A percentile compares a stretch with the other conserved stretches of the same genome.
These are phyloP conservation scores for Diorhabda carinulata DNA, from an alignment of 1,140 invertebrate species.

Conservation along the genomic window DNA sequence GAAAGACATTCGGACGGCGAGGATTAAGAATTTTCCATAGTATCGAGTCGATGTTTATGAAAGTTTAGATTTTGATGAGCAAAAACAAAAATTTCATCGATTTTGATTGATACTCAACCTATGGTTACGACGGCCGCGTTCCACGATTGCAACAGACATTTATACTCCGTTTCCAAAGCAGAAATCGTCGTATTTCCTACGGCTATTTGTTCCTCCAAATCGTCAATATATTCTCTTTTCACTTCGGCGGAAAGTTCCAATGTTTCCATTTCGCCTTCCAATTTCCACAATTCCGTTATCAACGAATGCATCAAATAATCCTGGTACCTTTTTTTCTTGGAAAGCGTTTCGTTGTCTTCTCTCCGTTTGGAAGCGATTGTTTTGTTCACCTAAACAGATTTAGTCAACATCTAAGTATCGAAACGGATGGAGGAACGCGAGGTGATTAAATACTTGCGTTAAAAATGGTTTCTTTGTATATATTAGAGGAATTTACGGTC, in stretches of 20 bases:
- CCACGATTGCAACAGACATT: slow-evolving; percentile 65
- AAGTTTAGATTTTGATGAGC: too few relatives aligned
- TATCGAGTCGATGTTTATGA: too few relatives aligned
- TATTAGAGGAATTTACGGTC: too few relatives aligned
- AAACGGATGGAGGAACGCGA: too few relatives aligned
- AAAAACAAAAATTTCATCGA: too few relatives aligned
- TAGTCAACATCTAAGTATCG: too few relatives aligned
- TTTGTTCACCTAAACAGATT: slow-evolving; percentile 49
- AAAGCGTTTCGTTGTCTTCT: slow-evolving; percentile 50
- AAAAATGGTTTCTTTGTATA: too few relatives aligned
- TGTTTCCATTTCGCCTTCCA: slow-evolving; percentile 52
- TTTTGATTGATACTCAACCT: slow-evolving; percentile 15
- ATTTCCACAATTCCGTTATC: slow-evolving; percentile 53
- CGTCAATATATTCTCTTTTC: slow-evolving; percentile 54
- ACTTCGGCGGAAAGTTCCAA: slow-evolving; percentile 54
- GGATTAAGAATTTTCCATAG: too few relatives aligned
- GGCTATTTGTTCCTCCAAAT: slow-evolving; percentile 51
- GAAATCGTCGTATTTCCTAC: slow-evolving; percentile 64
- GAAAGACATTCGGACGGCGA: too few relatives aligned
- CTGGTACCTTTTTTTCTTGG: slow-evolving; percentile 53
- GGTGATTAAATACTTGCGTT: too few relatives aligned
- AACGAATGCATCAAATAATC: slow-evolving; percentile 54
- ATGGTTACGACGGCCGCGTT: slow-evolving; percentile 67
- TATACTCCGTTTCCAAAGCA: slow-evolving; percentile 63
- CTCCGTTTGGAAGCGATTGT: slow-evolving; percentile 55